These are phyloP conservation scores for Tipula lateralis DNA, from an alignment of 2,888 invertebrate genomes.

Conservation along the genomic window DNA sequence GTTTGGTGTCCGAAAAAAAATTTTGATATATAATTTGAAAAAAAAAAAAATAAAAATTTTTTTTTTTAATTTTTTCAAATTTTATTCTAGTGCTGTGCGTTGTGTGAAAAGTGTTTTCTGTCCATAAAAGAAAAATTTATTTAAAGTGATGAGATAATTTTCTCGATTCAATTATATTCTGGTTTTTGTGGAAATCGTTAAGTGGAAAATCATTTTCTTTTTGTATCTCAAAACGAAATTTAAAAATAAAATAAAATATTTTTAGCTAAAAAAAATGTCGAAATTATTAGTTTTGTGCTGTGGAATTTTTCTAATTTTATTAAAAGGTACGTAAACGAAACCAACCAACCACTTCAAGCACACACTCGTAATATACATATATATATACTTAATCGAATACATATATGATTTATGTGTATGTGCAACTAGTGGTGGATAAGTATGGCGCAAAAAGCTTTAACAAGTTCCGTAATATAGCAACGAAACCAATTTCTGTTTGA, in stretches of 20 bases:
- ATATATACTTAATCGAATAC: not conserved
- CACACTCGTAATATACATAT: not conserved
- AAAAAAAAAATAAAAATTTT: not conserved
- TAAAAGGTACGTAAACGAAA: not conserved
- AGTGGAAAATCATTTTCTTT: not conserved
- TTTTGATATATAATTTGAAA: not conserved
- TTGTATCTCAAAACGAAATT: not conserved
- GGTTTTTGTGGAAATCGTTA: not conserved
- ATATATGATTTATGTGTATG: not conserved
- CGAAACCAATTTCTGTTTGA: not conserved
- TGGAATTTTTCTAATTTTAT: not conserved
- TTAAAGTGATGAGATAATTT: not conserved
- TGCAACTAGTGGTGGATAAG: not conserved
- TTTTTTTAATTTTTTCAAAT: not conserved
- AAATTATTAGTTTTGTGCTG: slow-evolving; percentile 1
- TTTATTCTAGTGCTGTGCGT: not conserved
- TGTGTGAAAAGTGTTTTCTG: not conserved
- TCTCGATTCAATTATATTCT: not conserved
- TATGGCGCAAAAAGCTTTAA: not conserved
- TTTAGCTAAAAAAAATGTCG: not conserved
- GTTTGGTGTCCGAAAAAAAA: not conserved
- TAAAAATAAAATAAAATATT: not conserved
- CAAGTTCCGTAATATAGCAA: not conserved
- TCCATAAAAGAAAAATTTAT: not conserved
- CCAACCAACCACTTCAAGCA: not conserved